Conservation (phyloP, 2,797 vertebrate genomes). For the Myotis planiceps region DNA sequence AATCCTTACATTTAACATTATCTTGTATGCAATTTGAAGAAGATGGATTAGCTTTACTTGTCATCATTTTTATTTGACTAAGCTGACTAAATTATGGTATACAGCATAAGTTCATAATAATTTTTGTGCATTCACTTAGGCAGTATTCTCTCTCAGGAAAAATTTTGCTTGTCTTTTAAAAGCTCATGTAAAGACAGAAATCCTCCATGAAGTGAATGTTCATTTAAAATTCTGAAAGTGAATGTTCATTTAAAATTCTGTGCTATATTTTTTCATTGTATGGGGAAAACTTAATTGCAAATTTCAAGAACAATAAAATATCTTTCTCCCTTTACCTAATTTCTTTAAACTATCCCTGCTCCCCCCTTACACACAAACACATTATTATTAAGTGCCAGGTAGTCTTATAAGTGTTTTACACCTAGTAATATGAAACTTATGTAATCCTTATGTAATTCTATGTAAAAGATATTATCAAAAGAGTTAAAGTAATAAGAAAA, state of each 20-base stretch:
- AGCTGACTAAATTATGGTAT: neutral
- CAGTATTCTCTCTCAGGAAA: neutral
- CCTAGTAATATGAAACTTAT: neutral
- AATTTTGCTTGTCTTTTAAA: neutral
- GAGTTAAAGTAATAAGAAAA: neutral
- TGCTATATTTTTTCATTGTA: neutral
- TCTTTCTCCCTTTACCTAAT: neutral
- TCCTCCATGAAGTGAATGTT: neutral
- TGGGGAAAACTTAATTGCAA: neutral
- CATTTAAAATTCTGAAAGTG: neutral
- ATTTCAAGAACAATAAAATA: neutral
- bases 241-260: neutral
- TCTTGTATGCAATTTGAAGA: neutral
- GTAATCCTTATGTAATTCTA: neutral
- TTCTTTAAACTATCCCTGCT: neutral
- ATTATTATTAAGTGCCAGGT: neutral
- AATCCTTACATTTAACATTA: neutral
- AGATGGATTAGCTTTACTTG: neutral
- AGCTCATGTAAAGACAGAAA: neutral
- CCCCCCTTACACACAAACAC: neutral
- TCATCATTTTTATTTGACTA: neutral
- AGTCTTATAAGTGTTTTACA: neutral
- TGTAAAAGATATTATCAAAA: neutral
- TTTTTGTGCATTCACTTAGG: neutral
- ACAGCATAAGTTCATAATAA: neutral